Evolutionary conservation across 2,888 invertebrate species (phyloP), one percentile per base, ranked within the genome.

Genomic region (Ophion ellenae): DNA sequence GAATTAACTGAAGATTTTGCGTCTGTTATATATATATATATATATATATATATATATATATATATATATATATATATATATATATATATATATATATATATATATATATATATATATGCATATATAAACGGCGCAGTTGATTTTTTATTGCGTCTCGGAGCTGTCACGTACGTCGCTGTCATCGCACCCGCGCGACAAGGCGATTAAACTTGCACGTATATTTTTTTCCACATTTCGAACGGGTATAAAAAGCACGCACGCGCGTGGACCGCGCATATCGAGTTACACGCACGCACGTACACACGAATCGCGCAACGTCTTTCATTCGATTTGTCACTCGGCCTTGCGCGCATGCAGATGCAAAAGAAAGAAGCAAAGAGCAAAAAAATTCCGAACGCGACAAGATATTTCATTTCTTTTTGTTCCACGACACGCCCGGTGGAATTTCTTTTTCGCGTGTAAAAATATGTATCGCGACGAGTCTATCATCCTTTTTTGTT

Each of bases 131-230:
- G 53, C 70, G 53, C 6, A 28, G 53, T 28, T 53, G 4, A 17
- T 64, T 64, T 32, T 64, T 70, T 70, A 70, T 17, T 28, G 70
- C 70, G 70, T 70, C 53, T 70, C 53, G n/a, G 11, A 20, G 10
- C 40, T 40, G 45, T 70, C 32, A 17, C 28, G 24, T 10, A 45
- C 53, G 53, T 24, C 70, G 24, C 10, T 64, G 10, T 24, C 63
- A 61, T 61, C 61, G 24, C 24, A 61, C 61, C 24, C 61, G 24
- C 64, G 28, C 28, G 76, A 82, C 71, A 70, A 76, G 53, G 59
- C 64, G 70, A 76, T 76, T 77, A 36, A 59, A 20, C 36, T 24
- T 53, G 53, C 53, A 53, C 53, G 17, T 53, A 17, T 53, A 14
- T 53, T 53, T 53, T 5, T 53, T 14, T 53, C 53, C 53, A 3